Evolutionary conservation across 2,113 vertebrate species (phyloP).

Genomic region (Leuciscus idus): DNA sequence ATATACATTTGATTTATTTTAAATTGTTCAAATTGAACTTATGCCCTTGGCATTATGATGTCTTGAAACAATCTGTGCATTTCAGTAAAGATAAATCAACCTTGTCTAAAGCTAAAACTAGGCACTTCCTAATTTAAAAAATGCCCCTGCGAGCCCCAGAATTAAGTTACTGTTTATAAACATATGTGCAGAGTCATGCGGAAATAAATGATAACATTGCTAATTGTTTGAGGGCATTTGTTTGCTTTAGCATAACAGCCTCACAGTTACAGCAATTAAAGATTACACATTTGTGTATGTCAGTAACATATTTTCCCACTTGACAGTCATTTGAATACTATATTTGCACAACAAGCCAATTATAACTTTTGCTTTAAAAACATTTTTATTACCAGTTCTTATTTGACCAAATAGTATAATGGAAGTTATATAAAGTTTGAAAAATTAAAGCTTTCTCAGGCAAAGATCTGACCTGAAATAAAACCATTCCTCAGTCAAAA

Average conservation of each 20-base stretch:
- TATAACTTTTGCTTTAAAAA: background rate
- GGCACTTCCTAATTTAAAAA: background rate
- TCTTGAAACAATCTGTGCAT: background rate
- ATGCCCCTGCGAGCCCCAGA: background rate
- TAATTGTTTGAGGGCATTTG: constrained; percentile 33
- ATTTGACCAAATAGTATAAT: background rate
- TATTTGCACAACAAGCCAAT: background rate
- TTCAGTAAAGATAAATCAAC: background rate
- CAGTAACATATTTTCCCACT: constrained; percentile 12
- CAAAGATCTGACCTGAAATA: background rate
- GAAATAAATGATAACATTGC: constrained; percentile 13
- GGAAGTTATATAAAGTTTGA: background rate
- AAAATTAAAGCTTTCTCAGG: background rate
- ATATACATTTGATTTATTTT: background rate
- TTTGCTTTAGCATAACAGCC: constrained; percentile 14
- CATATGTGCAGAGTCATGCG: background rate
- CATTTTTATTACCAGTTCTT: background rate
- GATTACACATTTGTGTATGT: constrained; percentile 6
- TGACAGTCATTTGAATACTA: background rate
- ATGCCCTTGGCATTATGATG: background rate
- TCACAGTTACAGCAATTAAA: constrained; percentile 32
- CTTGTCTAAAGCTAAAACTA: background rate
- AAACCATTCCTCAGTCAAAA: background rate
- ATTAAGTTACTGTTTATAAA: constrained; percentile 18
- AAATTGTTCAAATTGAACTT: background rate